Percentiles rank a stretch among this genome's conserved stretches.
These are phyloP conservation scores for Mellilla xanthometata DNA, from an alignment of 2,888 invertebrate species.

Conservation along the genomic window DNA sequence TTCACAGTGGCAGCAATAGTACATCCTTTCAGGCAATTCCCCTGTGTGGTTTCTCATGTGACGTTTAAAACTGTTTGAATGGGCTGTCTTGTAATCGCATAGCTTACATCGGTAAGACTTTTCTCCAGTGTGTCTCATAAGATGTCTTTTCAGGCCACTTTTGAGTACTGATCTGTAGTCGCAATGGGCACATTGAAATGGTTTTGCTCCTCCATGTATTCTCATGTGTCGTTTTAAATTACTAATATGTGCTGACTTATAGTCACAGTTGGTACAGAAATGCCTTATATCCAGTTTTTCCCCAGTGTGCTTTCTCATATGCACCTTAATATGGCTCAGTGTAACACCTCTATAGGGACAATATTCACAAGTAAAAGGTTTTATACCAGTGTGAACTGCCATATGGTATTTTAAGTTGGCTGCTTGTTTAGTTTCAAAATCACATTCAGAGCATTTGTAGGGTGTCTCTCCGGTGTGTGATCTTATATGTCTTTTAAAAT, in stretches of 20 bases:
- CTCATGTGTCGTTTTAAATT: neutral
- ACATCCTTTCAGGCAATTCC: neutral
- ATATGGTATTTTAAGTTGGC: slow-evolving; percentile 3
- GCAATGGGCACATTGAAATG: neutral
- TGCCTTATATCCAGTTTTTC: neutral
- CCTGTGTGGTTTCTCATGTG: neutral
- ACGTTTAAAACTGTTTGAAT: neutral
- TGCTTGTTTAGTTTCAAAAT: neutral
- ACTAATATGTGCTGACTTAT: neutral
- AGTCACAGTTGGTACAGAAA: neutral
- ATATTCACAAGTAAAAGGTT: neutral
- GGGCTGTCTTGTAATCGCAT: neutral
- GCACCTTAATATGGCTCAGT: neutral
- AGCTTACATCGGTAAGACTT: neutral
- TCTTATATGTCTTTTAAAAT: neutral
- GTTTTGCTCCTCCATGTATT: neutral
- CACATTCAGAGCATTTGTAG: neutral
- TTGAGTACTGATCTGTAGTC: neutral
- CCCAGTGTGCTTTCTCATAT: neutral
- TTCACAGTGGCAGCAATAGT: neutral
- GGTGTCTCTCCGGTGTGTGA: neutral
- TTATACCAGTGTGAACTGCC: neutral
- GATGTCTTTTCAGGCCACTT: neutral
- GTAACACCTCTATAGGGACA: neutral
- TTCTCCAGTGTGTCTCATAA: neutral